Evolutionary conservation across 2,797 vertebrate genomes (phyloP).

Genomic region (Chaetodon trifasciatus): DNA sequence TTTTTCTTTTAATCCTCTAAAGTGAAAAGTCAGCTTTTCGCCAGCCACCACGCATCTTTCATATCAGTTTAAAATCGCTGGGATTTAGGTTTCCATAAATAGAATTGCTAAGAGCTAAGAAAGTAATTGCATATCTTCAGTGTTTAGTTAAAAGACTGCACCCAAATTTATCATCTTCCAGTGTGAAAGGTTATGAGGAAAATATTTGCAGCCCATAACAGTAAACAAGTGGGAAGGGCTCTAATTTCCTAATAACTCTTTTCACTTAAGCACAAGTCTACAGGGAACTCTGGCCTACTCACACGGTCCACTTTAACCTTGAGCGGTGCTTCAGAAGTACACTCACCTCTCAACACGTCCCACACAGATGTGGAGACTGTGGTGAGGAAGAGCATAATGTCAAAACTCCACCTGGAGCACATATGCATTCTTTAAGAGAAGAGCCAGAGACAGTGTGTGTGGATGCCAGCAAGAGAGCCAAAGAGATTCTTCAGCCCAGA

Average conservation of each 20-base stretch:
- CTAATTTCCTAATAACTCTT: background rate
- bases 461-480: background rate
- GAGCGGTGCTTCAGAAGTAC: conserved; percentile 10
- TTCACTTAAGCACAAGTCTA: background rate
- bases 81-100: conserved; percentile 6
- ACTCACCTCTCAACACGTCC: no score
- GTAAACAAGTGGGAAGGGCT: conserved; percentile 6
- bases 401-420: conserved; percentile 60
- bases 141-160: conserved; percentile 25
- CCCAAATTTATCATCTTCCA: background rate
- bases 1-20: background rate
- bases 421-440: conserved; percentile 32
- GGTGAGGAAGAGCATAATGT: conserved; percentile 17
- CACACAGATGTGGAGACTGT: conserved; percentile 31
- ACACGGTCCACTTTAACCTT: background rate
- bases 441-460: background rate
- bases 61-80: background rate
- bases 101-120: background rate
- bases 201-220: conserved; percentile 7
- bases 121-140: conserved; percentile 21
- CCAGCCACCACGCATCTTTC: background rate
- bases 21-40: background rate
- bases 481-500: conserved; percentile 21
- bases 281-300: background rate
- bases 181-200: conserved; percentile 9